These are phyloP conservation scores for Drosophila ogumai DNA, from an alignment of 1,140 invertebrate species.

Conservation along the genomic window DNA sequence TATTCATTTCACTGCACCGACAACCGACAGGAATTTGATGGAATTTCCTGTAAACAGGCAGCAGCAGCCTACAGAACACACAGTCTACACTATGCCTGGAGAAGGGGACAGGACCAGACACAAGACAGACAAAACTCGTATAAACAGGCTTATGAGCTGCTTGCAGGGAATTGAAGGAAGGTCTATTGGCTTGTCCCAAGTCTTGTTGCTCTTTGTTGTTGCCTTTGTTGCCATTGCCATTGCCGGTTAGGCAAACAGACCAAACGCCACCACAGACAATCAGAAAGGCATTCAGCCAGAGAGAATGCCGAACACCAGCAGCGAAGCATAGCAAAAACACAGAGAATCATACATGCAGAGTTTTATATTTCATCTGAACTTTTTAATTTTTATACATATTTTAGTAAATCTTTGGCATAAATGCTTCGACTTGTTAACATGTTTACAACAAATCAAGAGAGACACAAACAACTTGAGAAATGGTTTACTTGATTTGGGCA, in stretches of 20 bases:
- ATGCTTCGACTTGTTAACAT: background rate
- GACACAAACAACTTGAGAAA: background rate
- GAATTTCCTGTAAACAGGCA: conserved; percentile 62
- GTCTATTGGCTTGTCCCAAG: conserved; percentile 14
- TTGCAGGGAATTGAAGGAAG: conserved; percentile 20
- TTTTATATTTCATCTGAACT: conserved; percentile 10
- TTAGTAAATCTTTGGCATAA: conserved; percentile 47
- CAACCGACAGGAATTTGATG: conserved; percentile 59
- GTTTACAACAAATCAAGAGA: background rate
- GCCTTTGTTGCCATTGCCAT: conserved; percentile 33
- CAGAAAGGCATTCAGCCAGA: conserved; percentile 54
- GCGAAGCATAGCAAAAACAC: conserved; percentile 14
- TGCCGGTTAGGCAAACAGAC: conserved; percentile 60
- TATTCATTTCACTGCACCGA: conserved; percentile 58
- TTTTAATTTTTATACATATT: conserved; percentile 57
- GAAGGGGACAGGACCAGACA: conserved; percentile 9
- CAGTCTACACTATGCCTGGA: background rate
- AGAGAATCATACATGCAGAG: background rate
- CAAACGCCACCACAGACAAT: conserved; percentile 56
- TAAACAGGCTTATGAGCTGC: conserved; percentile 39
- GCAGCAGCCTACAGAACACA: conserved; percentile 30
- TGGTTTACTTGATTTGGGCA: background rate
- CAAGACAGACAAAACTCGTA: conserved; percentile 24
- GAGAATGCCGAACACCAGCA: conserved; percentile 49
- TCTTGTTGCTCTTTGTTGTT: conserved; percentile 19